phyloP scores from a whole-genome alignment of 2,113 vertebrate species.

The Platanista minor region DNA sequence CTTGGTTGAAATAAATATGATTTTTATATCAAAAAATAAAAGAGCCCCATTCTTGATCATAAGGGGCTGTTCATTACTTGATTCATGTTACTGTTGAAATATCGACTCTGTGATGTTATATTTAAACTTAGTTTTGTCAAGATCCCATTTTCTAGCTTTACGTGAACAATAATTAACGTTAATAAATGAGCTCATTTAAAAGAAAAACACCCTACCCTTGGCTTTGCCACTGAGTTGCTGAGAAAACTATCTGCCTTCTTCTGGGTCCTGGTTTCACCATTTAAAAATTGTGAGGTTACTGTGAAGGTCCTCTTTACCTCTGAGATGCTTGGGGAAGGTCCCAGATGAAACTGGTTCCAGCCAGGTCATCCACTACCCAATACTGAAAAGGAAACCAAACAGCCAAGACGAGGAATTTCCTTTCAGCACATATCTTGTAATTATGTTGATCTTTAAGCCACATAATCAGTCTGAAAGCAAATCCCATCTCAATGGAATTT shows the following conservation, averaged over 20 bases:
- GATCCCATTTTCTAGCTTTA: conserved; percentile 66
- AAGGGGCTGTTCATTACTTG: conserved; percentile 80
- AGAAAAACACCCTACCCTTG: background rate
- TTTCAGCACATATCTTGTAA: conserved; percentile 47
- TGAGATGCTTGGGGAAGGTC: background rate
- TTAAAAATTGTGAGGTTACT: background rate
- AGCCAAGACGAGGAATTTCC: conserved; percentile 40
- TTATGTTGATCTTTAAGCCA: conserved; percentile 61
- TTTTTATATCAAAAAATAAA: too few relatives aligned
- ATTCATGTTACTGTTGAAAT: conserved; percentile 78
- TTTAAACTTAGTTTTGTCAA: conserved; percentile 74
- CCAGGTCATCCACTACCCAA: background rate
- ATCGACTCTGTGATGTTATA: conserved; percentile 74
- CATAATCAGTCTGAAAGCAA: conserved; percentile 51
- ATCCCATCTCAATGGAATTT: conserved; percentile 55
- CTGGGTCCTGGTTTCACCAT: background rate
- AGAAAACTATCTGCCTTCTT: background rate
- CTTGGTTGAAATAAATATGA: too few relatives aligned
- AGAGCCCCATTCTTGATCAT: conserved; percentile 68
- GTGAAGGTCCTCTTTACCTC: background rate
- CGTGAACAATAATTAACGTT: conserved; percentile 43
- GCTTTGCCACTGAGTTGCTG: background rate
- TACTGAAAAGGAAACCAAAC: conserved; percentile 48
- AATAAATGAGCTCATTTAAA: background rate
- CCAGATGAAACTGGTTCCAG: background rate